Evolutionary conservation across 1,140 invertebrate genomes (phyloP).

Genomic region (Drosophila busckii): DNA sequence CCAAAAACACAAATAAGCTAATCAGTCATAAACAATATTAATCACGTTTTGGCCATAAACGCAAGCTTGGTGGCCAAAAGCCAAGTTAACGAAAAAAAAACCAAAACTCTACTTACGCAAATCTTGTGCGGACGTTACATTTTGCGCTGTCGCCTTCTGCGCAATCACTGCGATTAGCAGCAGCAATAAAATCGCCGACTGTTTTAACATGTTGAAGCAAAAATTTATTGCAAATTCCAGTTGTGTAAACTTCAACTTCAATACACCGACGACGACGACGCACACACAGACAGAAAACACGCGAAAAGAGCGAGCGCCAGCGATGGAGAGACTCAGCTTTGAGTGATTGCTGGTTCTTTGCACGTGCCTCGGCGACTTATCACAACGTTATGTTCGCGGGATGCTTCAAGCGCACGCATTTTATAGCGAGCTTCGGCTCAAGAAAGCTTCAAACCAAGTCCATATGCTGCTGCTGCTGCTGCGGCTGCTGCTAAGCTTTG

Average conservation of each 20-base stretch:
- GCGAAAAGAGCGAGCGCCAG: slow-evolving; percentile 4
- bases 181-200: slow-evolving; percentile 32
- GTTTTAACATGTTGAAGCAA: slow-evolving; percentile 44
- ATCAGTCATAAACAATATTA: slow-evolving; percentile 42
- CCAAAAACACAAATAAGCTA: slow-evolving; percentile 34
- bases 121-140: slow-evolving; percentile 61
- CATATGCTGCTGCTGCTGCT: too few relatives aligned
- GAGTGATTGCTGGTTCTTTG: slow-evolving; percentile 29
- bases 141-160: slow-evolving; percentile 45
- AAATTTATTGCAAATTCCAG: slow-evolving; percentile 17
- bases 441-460: slow-evolving; percentile 51
- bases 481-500: slow-evolving; percentile 27
- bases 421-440: slow-evolving; percentile 56
- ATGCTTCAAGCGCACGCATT: slow-evolving; percentile 49
- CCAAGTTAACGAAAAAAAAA: slow-evolving; percentile 29
- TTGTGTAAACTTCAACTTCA: slow-evolving; percentile 11
- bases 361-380: slow-evolving; percentile 62
- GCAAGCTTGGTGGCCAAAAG: slow-evolving; percentile 25
- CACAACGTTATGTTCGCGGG: slow-evolving; percentile 52
- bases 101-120: slow-evolving; percentile 69
- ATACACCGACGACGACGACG: slow-evolving; percentile 10
- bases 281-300: slow-evolving; percentile 19
- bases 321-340: background rate
- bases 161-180: slow-evolving; percentile 61
- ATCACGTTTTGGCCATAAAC: slow-evolving; percentile 69